Evolutionary conservation across 1,140 invertebrate species (phyloP), one percentile per base, ranked within the genome.

Genomic region (Episyrphus balteatus): DNA sequence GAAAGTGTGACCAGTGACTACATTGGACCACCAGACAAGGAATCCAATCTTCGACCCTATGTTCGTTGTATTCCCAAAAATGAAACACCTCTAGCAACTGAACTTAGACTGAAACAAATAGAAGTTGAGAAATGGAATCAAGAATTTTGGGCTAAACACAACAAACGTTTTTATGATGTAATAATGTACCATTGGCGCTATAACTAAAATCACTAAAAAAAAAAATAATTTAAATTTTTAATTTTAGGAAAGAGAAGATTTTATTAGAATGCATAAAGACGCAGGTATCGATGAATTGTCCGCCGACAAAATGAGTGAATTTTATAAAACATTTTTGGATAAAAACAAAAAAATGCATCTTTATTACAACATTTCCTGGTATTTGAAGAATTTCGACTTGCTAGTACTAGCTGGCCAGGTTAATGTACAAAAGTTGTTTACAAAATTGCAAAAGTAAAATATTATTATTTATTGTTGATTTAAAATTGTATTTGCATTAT

Each of bases 281-380:
- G 59, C 47, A 63, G 72, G 62, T 68, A 75, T 67, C 51, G 65
- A 58, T 61, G 62, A 75, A 18, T 52, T 84, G 6, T 77, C 78
- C 15, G 77, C 86, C 1, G 86, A 90, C 68, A 81, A 89, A 69
- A 85, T 91, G 82, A 88, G 86, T 55, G 75, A 82, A 17, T 91
- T 90, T 70, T 91, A 90, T 58, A 88, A 86, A 72, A 57, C 75
- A 38, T 90, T 90, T 63, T 67, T 87, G 34, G 83, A 87, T 57
- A 80, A 82, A 60, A 83, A 88, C 58, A 83, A 82, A 81, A 75
- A 75, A 55, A 70, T 66, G 3, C 85, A 88, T 61, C 55, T 82
- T 1, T 68, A 71, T 53, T 88, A 87, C 58, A 87, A 87, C 56
- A 69, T 79, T 30, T 73, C 76, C 37, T 88, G 84, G 85, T 87